Base-by-base conservation (phyloP, 2,888 invertebrate species). In the Euzophera pinguis region DNA sequence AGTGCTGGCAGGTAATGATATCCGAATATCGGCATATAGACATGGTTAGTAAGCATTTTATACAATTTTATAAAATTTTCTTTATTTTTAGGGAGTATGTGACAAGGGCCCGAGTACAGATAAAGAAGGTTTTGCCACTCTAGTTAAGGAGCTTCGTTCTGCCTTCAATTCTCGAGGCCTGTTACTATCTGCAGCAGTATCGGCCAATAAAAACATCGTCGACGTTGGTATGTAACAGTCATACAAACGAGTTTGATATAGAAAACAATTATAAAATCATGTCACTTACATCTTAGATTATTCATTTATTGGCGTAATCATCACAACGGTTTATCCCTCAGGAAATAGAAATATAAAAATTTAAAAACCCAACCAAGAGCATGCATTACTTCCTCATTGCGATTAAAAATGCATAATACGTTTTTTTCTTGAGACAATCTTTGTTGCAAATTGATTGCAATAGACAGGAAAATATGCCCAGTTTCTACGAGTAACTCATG, bases 181-280 rank as follows among this genome's bases (percentile, higher is more conserved):
- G 50, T 78, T 96, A 0, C 81, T 97, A 0, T 96, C 97, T 0
- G 93, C 97, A 0, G 97, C 97, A 1, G 97, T 97, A 0, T 96
- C 97, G 0, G 97, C 96, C 1, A 96, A 94, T 71, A 95, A 95
- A 81, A 92, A 93, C 58, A 96, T 97, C 0, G 93, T 97, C 49
- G 96, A 96, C 75, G 93, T 93, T 54, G 97, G 97, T 90, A 74
- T 67, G 57, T 58, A 22, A 53, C 14, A 12, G 7, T 12, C 22
- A 22, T 22, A 3, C 22, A 3, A 3, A 22, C 2, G 5, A 22
- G 22, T 22, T 22, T 22, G 22, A 3, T 5, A 22, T 3, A 22
- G n/a, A 3, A 1, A 32, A 32, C 32, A 32, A 32, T 32, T 9
- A 32, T 32, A 32, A 9, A 32, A 9, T 32, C 32, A 9, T 9